phyloP scores from a whole-genome alignment of 2,113 vertebrate species.

The Rhinogobius similis region DNA sequence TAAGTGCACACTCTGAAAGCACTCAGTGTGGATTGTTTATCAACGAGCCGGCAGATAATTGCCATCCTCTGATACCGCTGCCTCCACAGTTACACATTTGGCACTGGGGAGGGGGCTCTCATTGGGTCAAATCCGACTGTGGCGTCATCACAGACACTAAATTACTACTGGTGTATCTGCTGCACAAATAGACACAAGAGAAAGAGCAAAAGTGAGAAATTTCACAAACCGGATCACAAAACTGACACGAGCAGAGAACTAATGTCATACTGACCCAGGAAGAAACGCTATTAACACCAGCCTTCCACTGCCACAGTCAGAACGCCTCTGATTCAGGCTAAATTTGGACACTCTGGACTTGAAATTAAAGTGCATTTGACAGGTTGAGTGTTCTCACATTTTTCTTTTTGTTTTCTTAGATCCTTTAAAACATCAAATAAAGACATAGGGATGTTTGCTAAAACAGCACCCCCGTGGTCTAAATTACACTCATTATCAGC shows the following conservation, averaged over 20 bases:
- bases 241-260: background rate
- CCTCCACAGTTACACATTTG: constrained; percentile 13
- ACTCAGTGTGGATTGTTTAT: background rate
- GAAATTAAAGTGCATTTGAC: too few relatives aligned
- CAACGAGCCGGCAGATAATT: constrained; percentile 9
- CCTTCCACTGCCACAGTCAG: too few relatives aligned
- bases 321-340: too few relatives aligned
- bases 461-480: too few relatives aligned
- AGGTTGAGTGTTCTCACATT: too few relatives aligned
- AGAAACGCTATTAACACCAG: too few relatives aligned
- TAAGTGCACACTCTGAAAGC: background rate
- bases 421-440: too few relatives aligned
- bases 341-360: background rate
- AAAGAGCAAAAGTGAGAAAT: background rate
- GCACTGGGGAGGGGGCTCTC: background rate
- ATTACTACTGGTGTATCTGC: constrained; percentile 13
- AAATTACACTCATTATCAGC: too few relatives aligned
- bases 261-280: constrained; percentile 1
- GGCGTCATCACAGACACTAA: constrained; percentile 9
- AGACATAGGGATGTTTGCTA: too few relatives aligned
- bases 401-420: too few relatives aligned
- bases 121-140: constrained; percentile 7
- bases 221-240: background rate
- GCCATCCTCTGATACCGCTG: constrained; percentile 8
- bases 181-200: constrained; percentile 6